phyloP scores from a whole-genome alignment of 2,797 vertebrate genomes.

The Furcifer pardalis region DNA sequence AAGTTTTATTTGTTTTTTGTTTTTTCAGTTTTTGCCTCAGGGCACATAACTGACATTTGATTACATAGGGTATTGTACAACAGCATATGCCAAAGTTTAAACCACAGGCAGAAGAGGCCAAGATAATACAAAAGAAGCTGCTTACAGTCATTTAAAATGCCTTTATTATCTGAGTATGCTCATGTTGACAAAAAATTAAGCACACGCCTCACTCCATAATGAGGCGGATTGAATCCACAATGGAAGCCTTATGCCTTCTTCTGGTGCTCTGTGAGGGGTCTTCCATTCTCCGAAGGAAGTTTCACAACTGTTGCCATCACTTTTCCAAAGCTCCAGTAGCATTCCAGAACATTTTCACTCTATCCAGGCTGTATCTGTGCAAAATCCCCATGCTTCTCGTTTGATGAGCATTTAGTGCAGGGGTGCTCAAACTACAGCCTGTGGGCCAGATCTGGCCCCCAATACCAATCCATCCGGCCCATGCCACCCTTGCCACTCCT shows the following conservation, averaged over 20 bases:
- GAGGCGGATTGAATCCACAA: constrained; percentile 50
- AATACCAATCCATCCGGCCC: too few relatives aligned
- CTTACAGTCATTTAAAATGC: constrained; percentile 62
- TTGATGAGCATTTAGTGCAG: background rate
- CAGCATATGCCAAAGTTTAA: constrained; percentile 77
- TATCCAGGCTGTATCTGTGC: background rate
- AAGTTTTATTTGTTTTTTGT: constrained; percentile 52
- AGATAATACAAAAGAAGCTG: constrained; percentile 67
- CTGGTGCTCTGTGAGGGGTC: background rate
- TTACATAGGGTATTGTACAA: constrained; percentile 69
- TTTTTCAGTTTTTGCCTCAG: constrained; percentile 59
- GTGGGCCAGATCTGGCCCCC: too few relatives aligned
- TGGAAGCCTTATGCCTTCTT: constrained; percentile 48
- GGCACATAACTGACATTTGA: constrained; percentile 72
- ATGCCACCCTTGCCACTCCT: too few relatives aligned
- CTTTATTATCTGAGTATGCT: constrained; percentile 62
- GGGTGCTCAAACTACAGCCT: too few relatives aligned
- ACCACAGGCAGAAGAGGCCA: constrained; percentile 72
- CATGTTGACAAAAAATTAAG: constrained; percentile 65
- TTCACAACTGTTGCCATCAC: background rate
- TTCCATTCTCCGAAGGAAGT: constrained; percentile 6
- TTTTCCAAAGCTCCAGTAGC: background rate
- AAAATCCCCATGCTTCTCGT: background rate
- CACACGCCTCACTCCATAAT: constrained; percentile 49
- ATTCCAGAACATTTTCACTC: background rate